phyloP scores from a whole-genome alignment of 2,113 vertebrate genomes.

The Daphoenositta chrysoptera region DNA sequence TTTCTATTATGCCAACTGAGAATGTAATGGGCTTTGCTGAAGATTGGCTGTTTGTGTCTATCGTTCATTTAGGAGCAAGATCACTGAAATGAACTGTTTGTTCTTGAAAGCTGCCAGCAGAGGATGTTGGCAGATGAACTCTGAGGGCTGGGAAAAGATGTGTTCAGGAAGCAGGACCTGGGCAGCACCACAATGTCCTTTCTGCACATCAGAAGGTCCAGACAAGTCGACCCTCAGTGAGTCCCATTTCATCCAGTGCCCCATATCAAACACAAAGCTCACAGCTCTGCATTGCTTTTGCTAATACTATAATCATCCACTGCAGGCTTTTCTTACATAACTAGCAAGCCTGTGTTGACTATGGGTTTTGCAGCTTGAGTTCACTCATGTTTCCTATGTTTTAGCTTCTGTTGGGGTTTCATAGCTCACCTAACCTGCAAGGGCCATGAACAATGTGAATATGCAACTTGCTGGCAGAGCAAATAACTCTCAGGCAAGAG shows the following conservation, averaged over 20 bases:
- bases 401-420: background rate
- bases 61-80: background rate
- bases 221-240: accelerated
- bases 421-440: background rate
- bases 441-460: background rate
- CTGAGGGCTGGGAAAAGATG: background rate
- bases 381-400: background rate
- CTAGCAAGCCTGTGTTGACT: background rate
- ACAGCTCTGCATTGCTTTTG: background rate
- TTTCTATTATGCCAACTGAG: background rate
- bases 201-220: background rate
- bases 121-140: background rate
- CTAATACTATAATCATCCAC: background rate
- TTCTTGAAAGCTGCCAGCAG: background rate
- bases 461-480: background rate
- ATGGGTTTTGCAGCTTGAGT: background rate
- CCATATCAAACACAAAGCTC: background rate
- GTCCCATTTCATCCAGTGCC: background rate
- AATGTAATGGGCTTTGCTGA: background rate
- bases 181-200: background rate
- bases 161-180: background rate
- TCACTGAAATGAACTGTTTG: background rate
- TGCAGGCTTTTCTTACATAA: background rate
- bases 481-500: background rate
- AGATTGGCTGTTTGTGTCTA: background rate